These are phyloP conservation scores for Marisa cornuarietis DNA, from an alignment of 1,140 invertebrate genomes.

Conservation along the genomic window DNA sequence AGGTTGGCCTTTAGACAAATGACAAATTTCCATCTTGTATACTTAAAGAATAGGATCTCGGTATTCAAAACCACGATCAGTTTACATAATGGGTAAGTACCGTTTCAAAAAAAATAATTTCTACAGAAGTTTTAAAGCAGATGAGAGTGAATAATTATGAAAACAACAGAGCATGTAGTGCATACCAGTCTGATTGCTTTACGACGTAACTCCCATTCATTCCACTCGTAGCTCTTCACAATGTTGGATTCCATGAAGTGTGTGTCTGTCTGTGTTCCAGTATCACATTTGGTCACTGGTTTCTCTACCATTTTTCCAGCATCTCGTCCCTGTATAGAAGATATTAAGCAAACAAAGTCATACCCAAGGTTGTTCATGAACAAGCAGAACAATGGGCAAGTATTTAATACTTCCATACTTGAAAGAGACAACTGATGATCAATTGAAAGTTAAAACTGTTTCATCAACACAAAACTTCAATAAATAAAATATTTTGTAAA, in stretches of 20 bases:
- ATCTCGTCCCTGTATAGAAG: slow-evolving; percentile 53
- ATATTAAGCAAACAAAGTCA: slow-evolving; percentile 4
- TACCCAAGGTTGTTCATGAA: not conserved
- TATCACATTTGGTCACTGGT: slow-evolving; percentile 68
- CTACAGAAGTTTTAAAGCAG: too few species aligned
- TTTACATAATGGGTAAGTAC: not conserved
- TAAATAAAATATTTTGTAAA: too few species aligned
- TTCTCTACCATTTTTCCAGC: slow-evolving; percentile 66
- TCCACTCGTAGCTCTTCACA: slow-evolving; percentile 77
- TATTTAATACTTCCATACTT: too few species aligned
- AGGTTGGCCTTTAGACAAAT: slow-evolving; percentile 61
- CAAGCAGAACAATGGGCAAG: too few species aligned
- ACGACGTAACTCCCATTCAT: slow-evolving; percentile 79
- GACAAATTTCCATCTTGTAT: not conserved
- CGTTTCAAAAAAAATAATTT: not conserved
- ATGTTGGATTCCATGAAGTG: slow-evolving; percentile 74
- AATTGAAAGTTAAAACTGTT: too few species aligned
- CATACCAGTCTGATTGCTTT: slow-evolving; percentile 76
- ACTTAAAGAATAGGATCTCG: not conserved
- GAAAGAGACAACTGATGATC: too few species aligned
- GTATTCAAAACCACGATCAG: not conserved
- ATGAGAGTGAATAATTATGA: not conserved
- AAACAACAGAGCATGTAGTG: not conserved
- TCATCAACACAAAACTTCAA: too few species aligned
- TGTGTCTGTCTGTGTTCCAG: slow-evolving; percentile 76